phyloP scores from a whole-genome alignment of 2,797 vertebrate genomes.

The Molossus alvarezi region DNA sequence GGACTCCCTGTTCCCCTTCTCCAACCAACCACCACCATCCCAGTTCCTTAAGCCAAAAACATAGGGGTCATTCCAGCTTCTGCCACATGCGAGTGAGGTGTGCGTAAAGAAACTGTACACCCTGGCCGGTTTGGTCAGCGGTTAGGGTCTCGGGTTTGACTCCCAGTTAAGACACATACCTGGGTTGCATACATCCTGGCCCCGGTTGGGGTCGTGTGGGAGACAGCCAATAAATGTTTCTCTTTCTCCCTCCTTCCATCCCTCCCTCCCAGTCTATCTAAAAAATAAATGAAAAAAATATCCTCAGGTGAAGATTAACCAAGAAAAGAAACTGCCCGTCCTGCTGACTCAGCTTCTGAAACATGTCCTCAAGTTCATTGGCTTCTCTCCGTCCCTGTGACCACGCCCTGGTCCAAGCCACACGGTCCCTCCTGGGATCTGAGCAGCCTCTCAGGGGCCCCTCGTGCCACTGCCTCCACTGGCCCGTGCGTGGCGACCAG shows the following conservation, averaged over 20 bases:
- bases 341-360: neutral
- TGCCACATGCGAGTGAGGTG: rapidly evolving
- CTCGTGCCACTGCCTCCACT: neutral
- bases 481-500: neutral
- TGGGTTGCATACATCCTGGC: too few species aligned
- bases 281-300: too few species aligned
- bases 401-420: neutral
- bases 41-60: neutral
- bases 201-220: too few species aligned
- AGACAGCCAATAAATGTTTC: too few species aligned
- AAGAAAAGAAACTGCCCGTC: neutral
- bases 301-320: too few species aligned
- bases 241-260: too few species aligned
- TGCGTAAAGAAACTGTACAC: neutral
- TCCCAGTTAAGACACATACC: too few species aligned
- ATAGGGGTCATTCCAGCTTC: neutral
- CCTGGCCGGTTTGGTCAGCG: too few species aligned
- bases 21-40: neutral
- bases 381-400: neutral
- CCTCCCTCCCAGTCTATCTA: too few species aligned
- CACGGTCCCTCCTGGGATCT: rapidly evolving
- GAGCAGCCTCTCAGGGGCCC: neutral
- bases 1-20: neutral
- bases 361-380: rapidly evolving
- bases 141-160: too few species aligned